These are phyloP conservation scores for Rhodophaea formosa DNA, from an alignment of 2,888 invertebrate species.

Conservation along the genomic window DNA sequence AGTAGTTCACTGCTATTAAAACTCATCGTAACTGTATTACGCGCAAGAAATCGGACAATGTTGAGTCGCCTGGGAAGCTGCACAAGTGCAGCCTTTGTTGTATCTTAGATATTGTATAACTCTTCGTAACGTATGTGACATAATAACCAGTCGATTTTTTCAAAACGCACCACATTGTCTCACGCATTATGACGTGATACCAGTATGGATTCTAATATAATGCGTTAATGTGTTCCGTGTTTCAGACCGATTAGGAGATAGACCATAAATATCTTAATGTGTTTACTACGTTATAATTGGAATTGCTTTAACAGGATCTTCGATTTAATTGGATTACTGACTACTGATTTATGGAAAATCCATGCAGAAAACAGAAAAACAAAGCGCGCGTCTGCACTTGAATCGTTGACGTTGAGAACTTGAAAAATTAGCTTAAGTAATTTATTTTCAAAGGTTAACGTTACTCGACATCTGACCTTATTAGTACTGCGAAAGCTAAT, in stretches of 20 bases:
- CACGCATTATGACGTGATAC: neutral
- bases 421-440: neutral
- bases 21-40: conserved; percentile 25
- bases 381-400: neutral
- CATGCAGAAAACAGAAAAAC: neutral
- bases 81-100: conserved; percentile 54
- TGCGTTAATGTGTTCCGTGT: conserved; percentile 1
- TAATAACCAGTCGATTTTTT: conserved; percentile 29
- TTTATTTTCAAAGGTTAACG: neutral
- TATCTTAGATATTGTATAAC: conserved; percentile 61
- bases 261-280: neutral
- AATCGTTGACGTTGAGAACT: too few relatives aligned
- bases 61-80: conserved; percentile 61
- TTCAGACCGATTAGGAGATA: neutral
- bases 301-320: conserved; percentile 5
- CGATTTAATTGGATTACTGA: neutral
- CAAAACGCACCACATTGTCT: neutral
- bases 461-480: conserved; percentile 9
- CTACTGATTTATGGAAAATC: neutral
- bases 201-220: neutral
- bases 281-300: neutral
- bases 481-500: neutral
- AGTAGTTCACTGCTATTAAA: conserved; percentile 35
- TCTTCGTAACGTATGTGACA: conserved; percentile 45
- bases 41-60: conserved; percentile 59